Conservation (phyloP, 2,888 invertebrate genomes). For the Xylocampa areola region DNA sequence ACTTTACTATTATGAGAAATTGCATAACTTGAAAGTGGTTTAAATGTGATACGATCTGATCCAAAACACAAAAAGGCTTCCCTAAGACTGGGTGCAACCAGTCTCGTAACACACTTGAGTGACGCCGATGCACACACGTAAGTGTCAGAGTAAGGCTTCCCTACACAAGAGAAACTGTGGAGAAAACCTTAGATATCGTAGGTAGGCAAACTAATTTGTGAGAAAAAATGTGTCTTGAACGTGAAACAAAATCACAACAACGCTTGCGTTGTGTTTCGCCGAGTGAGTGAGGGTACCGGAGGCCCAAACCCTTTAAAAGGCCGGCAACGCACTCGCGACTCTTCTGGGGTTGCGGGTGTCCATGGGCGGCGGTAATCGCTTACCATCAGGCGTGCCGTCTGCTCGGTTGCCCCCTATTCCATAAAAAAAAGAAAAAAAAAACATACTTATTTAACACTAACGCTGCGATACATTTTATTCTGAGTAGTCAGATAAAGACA, state of each 20-base stretch:
- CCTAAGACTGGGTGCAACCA: slow-evolving; percentile 69
- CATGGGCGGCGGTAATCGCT: too few relatives aligned
- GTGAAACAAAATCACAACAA: too few relatives aligned
- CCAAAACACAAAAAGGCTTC: slow-evolving; percentile 70
- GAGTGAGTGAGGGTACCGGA: too few relatives aligned
- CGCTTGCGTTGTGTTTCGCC: too few relatives aligned
- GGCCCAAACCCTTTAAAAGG: too few relatives aligned
- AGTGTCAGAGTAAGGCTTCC: slow-evolving; percentile 74
- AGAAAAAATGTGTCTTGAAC: too few relatives aligned
- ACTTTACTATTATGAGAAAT: background rate
- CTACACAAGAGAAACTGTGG: slow-evolving; percentile 24
- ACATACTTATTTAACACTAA: too few relatives aligned
- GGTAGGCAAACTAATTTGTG: background rate
- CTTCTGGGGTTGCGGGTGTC: too few relatives aligned
- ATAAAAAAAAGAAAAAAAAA: too few relatives aligned
- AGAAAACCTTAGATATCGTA: slow-evolving; percentile 21
- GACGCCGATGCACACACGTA: slow-evolving; percentile 63
- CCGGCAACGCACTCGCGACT: too few relatives aligned
- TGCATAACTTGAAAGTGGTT: slow-evolving; percentile 40
- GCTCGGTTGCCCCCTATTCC: too few relatives aligned
- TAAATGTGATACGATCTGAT: slow-evolving; percentile 60
- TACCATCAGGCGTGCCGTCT: too few relatives aligned
- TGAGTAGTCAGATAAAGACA: slow-evolving; percentile 43
- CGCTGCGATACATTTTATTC: slow-evolving; percentile 5
- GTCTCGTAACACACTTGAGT: slow-evolving; percentile 77